These are phyloP conservation scores for Eupithecia subfuscata DNA, from an alignment of 2,888 invertebrate genomes.

Conservation along the genomic window DNA sequence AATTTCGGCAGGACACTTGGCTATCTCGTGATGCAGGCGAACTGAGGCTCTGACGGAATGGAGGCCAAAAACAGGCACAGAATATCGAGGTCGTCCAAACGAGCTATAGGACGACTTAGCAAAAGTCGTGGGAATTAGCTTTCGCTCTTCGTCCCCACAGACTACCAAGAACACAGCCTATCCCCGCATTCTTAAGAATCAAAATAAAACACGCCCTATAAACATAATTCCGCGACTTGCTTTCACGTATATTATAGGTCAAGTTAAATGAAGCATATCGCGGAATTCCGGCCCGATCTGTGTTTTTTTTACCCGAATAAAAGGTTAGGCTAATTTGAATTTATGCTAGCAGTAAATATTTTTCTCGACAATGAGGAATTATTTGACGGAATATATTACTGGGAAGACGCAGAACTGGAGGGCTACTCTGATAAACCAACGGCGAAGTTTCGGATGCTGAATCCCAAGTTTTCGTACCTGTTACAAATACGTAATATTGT, in stretches of 20 bases:
- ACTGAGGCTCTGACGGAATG: too few species aligned
- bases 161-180: background rate
- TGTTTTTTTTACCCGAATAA: constrained; percentile 51
- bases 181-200: background rate
- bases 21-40: background rate
- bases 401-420: background rate
- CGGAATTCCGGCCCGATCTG: constrained; percentile 43
- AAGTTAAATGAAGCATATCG: constrained; percentile 49
- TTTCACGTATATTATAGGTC: constrained; percentile 32
- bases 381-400: constrained; percentile 54
- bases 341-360: constrained; percentile 65
- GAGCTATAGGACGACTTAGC: too few species aligned
- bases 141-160: too few species aligned
- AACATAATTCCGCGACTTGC: constrained; percentile 28
- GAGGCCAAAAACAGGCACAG: too few species aligned
- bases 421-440: background rate
- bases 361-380: constrained; percentile 55
- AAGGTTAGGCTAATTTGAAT: constrained; percentile 61
- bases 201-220: constrained; percentile 8
- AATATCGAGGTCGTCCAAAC: too few species aligned
- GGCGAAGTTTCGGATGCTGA: background rate
- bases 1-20: background rate
- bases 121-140: too few species aligned
- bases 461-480: background rate
- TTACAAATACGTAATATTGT: too few species aligned